Evolutionary conservation across 2,888 invertebrate genomes (phyloP).

Genomic region (Cylloceria caligata): DNA sequence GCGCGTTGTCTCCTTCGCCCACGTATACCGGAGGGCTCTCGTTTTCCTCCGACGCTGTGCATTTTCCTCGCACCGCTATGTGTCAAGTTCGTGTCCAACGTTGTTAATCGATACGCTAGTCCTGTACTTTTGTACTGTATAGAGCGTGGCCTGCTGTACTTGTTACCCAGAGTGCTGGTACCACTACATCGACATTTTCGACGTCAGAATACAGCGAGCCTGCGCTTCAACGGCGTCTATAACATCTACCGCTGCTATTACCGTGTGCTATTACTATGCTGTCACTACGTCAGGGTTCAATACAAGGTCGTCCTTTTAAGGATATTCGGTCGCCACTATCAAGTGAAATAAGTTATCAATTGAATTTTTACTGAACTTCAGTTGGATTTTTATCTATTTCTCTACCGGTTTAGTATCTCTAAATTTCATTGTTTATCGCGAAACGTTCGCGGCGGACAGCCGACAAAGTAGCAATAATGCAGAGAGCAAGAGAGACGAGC

Average conservation of each 20-base stretch:
- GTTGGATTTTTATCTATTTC: not conserved
- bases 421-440: too few species aligned
- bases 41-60: slow-evolving; percentile 14
- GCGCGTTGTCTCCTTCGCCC: not conserved
- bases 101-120: slow-evolving; percentile 72
- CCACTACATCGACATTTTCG: slow-evolving; percentile 14
- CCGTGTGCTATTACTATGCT: slow-evolving; percentile 2
- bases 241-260: slow-evolving; percentile 1
- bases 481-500: not conserved
- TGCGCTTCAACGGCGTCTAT: slow-evolving; percentile 32
- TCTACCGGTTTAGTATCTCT: not conserved
- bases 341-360: not conserved
- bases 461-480: not conserved
- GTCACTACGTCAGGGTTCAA: slow-evolving; percentile 21
- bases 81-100: slow-evolving; percentile 72
- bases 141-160: slow-evolving; percentile 22
- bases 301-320: slow-evolving; percentile 16
- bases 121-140: not conserved
- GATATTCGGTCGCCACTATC: not conserved
- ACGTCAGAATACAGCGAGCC: slow-evolving; percentile 38
- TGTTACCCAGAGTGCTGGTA: not conserved
- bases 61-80: slow-evolving; percentile 56
- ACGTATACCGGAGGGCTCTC: not conserved
- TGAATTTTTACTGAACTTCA: not conserved
- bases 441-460: not conserved